Base-by-base conservation (phyloP, 2,888 invertebrate genomes). In the Oligia latruncula region DNA sequence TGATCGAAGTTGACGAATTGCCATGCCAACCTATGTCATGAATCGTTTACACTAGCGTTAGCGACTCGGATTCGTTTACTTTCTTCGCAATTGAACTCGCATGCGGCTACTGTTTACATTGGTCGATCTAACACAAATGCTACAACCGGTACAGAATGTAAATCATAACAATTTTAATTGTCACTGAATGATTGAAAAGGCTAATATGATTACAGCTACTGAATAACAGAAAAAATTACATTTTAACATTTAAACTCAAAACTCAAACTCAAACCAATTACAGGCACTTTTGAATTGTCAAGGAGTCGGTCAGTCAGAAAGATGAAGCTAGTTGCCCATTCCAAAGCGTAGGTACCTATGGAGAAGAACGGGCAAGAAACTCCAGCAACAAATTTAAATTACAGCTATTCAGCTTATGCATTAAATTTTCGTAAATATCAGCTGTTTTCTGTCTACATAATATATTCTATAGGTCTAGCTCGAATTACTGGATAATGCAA, bases 81-180 rank as follows among this genome's bases (percentile, higher is more conserved):
- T 64, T 74, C 74, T 81, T 60, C 43, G 67, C 67, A 66, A 65
- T 55, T 72, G 40, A 82, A 65, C 72, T 68, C 67, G 40, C 46
- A 71, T 43, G 71, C 11, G 40, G 77, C 29, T 60, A 60, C 15
- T 82, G 71, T 79, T 83, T 74, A 80, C 62, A 66, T 43, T 29
- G 72, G n/a, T 52, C 60, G 9, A 70, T 74, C 17, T 58, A 74
- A 74, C 71, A 82, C 52, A 78, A 68, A 65, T 73, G 78, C 62
- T 78, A 66, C 83, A 80, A 77, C 80, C 71, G 67, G 74, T 72
- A 64, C 67, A n/a, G 55, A 76, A 43, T 72, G 74, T 72, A 46
- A 66, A 74, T 65, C 67, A 65, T 55, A 58, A 68, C 66, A 71
- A 67, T 71, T 68, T 46, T 58, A 75, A 72, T 68, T 78, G 49